phyloP scores from a whole-genome alignment of 2,888 invertebrate genomes.

The Spicauda simplicius region DNA sequence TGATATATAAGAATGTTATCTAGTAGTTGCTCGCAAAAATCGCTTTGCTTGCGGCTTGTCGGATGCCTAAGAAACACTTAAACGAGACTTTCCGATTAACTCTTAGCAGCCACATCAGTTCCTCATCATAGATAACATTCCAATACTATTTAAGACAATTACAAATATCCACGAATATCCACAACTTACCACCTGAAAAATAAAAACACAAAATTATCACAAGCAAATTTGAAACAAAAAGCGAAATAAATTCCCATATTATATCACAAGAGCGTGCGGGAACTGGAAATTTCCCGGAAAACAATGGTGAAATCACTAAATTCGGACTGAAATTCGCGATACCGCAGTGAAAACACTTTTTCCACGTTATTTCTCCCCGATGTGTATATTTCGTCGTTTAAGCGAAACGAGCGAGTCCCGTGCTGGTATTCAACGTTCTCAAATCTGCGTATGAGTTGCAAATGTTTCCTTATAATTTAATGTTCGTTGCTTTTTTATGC shows the following conservation, averaged over 20 bases:
- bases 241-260: background rate
- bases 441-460: background rate
- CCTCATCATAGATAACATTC: too few species aligned
- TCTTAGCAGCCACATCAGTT: too few species aligned
- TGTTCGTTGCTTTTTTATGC: background rate
- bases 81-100: too few species aligned
- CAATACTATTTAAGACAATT: too few species aligned
- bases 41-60: too few species aligned
- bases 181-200: too few species aligned
- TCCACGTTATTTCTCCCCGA: constrained; percentile 51
- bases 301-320: constrained; percentile 17
- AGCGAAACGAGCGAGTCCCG: constrained; percentile 43
- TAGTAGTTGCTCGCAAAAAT: too few species aligned
- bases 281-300: background rate
- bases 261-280: background rate
- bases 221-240: background rate
- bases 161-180: too few species aligned
- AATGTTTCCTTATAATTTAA: background rate
- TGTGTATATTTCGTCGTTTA: constrained; percentile 65
- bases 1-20: too few species aligned
- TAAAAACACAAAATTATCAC: too few species aligned
- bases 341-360: constrained; percentile 28
- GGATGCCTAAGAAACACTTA: too few species aligned
- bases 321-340: constrained; percentile 2
- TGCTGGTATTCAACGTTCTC: background rate